Evolutionary conservation across 2,888 invertebrate genomes (phyloP), one percentile per base, ranked within the genome.

Genomic region (Geophilus truncorum): DNA sequence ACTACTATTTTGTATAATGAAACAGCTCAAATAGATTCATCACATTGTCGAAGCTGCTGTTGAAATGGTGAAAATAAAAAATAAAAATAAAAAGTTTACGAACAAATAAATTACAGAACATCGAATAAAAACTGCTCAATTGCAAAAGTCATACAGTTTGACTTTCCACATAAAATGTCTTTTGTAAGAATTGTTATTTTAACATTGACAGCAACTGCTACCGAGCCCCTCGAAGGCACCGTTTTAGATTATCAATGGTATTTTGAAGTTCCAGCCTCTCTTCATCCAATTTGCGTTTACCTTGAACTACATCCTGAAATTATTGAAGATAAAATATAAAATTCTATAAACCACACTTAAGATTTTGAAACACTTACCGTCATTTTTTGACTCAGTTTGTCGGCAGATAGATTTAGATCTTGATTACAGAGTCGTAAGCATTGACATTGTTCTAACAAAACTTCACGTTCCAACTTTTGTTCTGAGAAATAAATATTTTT

Each of bases 181-280:
- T 62, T 62, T 62, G 57, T 62, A 23, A 40, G 57, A 21, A 23
- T 18, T 21, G 21, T 62, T 18, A 62, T 62, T 62, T 23, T 62
- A 62, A 62, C 57, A 62, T 10, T 62, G 21, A 6, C 21, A 62
- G 23, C 57, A 62, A 23, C 23, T 81, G 79, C 81, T 82, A 82
- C 70, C 84, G 83, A 45, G 84, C 78, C 25, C 81, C 78, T 77
- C 84, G 84, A 40, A 86, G 83, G 81, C 84, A 84, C 70, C 84
- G 83, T 81, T 85, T 86, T 32, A 86, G 82, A 23, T 82, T 82
- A 81, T 85, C 85, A 78, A 86, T 84, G 40, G 84, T 82, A 80
- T 82, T 81, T 82, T 86, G 86, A 45, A 82, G 83, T 28, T 83
- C 81, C 23, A 79, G 78, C 12, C 85, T 81, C 75, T 84, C 84